phyloP scores from a whole-genome alignment of 1,140 invertebrate species.

The Bombus fervidus region DNA sequence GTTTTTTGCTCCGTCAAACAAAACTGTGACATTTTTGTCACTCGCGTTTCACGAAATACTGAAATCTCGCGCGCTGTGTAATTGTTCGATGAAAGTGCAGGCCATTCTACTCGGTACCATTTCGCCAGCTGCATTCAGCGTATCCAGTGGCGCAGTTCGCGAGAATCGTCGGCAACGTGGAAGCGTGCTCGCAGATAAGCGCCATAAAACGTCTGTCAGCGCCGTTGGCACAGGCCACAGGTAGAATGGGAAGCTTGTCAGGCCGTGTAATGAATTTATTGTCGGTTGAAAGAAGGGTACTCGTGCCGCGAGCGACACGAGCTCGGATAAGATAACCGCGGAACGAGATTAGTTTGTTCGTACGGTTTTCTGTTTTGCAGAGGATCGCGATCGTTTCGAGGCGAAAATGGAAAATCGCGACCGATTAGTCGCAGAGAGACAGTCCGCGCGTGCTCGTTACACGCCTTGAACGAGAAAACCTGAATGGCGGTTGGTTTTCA shows the following conservation, averaged over 20 bases:
- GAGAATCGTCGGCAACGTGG: background rate
- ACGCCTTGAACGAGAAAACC: background rate
- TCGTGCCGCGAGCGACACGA: conserved; percentile 19
- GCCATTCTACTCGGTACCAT: background rate
- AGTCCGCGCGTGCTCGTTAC: background rate
- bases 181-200: conserved; percentile 32
- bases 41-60: background rate
- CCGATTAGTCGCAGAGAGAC: background rate
- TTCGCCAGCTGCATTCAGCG: background rate
- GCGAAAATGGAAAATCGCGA: background rate
- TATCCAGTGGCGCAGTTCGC: conserved; percentile 36
- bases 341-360: conserved; percentile 31
- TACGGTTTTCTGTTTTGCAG: background rate
- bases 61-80: background rate
- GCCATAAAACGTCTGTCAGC: conserved; percentile 44
- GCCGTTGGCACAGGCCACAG: background rate
- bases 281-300: conserved; percentile 13
- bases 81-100: background rate
- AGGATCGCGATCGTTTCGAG: too few relatives aligned
- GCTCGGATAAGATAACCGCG: conserved; percentile 30
- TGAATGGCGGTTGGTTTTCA: background rate
- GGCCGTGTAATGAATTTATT: conserved; percentile 53
- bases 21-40: background rate
- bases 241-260: conserved; percentile 2
- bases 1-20: background rate